phyloP scores from a whole-genome alignment of 2,113 vertebrate genomes.

The Sapayoa aenigma region DNA sequence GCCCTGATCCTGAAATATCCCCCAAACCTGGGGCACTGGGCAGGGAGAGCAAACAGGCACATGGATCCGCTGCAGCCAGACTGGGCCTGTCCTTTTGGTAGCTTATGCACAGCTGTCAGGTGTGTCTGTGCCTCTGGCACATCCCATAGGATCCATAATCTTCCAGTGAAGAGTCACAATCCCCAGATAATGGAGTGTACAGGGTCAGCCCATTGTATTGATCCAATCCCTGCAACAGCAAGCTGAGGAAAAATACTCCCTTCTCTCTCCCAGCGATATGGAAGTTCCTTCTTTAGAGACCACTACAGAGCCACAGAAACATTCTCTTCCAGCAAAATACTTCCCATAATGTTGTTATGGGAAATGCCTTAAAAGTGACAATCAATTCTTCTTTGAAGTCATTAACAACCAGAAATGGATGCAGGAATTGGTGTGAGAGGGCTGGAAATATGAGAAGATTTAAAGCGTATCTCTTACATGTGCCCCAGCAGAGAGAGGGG shows the following conservation, averaged over 20 bases:
- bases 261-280: background rate
- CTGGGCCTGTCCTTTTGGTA: background rate
- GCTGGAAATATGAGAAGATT: background rate
- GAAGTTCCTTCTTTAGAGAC: background rate
- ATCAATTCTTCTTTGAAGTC: conserved; percentile 14
- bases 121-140: background rate
- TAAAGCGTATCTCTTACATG: conserved; percentile 22
- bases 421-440: background rate
- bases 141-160: background rate
- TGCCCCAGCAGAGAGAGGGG: background rate
- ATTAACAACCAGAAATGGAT: background rate
- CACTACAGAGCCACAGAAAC: background rate
- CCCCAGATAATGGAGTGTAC: background rate
- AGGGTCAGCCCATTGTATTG: background rate
- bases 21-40: background rate
- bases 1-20: background rate
- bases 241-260: background rate
- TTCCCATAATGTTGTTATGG: background rate
- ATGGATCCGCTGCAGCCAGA: background rate
- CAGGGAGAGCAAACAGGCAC: background rate
- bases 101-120: background rate
- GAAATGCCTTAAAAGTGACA: conserved; percentile 15
- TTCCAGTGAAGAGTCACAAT: background rate
- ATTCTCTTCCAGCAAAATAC: background rate
- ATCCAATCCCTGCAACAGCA: background rate